Evolutionary conservation across 2,888 invertebrate genomes (phyloP).

Genomic region (Nomada flava): DNA sequence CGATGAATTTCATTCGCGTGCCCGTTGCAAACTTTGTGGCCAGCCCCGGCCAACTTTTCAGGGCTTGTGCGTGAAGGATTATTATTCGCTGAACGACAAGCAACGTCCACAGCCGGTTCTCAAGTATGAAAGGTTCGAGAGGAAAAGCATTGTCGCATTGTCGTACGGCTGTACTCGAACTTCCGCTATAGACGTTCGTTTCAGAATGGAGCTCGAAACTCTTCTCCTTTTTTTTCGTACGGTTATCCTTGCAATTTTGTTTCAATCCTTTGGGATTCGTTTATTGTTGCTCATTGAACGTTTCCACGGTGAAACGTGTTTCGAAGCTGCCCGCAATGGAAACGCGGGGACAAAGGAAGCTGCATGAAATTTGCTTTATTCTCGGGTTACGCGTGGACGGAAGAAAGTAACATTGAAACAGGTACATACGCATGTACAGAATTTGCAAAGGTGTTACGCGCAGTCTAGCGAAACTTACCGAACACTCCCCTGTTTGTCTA

Average conservation of each 20-base stretch:
- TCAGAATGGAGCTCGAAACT: not conserved
- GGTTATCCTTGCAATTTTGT: not conserved
- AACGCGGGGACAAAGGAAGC: not conserved
- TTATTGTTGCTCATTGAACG: not conserved
- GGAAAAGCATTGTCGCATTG: slow-evolving; percentile 27
- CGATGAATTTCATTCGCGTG: slow-evolving; percentile 30
- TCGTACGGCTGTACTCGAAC: not conserved
- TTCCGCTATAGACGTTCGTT: not conserved
- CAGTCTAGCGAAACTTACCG: no score
- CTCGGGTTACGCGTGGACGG: no score
- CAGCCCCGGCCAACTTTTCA: slow-evolving; percentile 15
- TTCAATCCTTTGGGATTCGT: not conserved
- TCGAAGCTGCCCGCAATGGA: not conserved
- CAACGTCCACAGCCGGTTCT: not conserved
- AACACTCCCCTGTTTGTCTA: not conserved
- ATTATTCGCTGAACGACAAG: slow-evolving; percentile 1
- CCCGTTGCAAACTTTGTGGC: slow-evolving; percentile 14
- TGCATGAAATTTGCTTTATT: no score
- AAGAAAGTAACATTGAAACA: no score
- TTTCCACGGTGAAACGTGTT: not conserved
- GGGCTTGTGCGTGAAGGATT: slow-evolving; percentile 33
- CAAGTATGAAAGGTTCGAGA: slow-evolving; percentile 14
- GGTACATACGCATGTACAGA: no score
- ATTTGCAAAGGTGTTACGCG: no score
- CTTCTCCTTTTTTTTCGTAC: not conserved